Base-by-base conservation (phyloP, 2,797 vertebrate genomes). In the Megaceryle alcyon region DNA sequence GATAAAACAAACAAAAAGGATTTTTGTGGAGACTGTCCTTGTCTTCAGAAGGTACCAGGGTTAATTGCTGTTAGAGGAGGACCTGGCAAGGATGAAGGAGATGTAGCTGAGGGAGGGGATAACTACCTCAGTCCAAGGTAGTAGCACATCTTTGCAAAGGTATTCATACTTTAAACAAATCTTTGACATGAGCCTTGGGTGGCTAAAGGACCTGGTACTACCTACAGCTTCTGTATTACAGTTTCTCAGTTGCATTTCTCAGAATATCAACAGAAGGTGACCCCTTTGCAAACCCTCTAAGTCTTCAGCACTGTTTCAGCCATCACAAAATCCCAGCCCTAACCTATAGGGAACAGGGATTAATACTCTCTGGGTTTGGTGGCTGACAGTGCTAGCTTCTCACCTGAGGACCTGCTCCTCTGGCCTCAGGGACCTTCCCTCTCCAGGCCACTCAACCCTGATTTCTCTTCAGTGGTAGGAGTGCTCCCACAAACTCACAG, bases 11-110 rank as follows among this genome's bases (percentile, higher is more conserved):
- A 31, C 77, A 72, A 39, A 59, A 35, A 46, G 37, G 14, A 31
- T 66, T 64, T 79, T 33, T 82, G 48, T 46, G 63, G 76, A 82
- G 49, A 56, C 37, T 57, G 86, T 83, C 93, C 85, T 94, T 87
- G 81, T 70, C 53, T 93, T 80, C 80, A 93, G 46, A 49, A 70
- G 72, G 44, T 94, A 73, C 71, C 68, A 90, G 91, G 53, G 14
- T 72, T 86, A 51, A 75, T 68, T 94, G 88, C 57, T 63, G 20
- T 81, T 82, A 23, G 49, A 61, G 56, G 46, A 76, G 68, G 28
- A 83, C 48, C 15, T 43, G 44, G 35, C 2, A 14, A 89, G 31
- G 77, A 63, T 63, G 46, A 35, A 82, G 28, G 28, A 72, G 65
- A 63, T 28, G 21, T 46, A 41, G 39, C n/a, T 33, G 77, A 88